Conservation (phyloP, 1,140 invertebrate species). For the Phymorhynchus buccinoides region DNA sequence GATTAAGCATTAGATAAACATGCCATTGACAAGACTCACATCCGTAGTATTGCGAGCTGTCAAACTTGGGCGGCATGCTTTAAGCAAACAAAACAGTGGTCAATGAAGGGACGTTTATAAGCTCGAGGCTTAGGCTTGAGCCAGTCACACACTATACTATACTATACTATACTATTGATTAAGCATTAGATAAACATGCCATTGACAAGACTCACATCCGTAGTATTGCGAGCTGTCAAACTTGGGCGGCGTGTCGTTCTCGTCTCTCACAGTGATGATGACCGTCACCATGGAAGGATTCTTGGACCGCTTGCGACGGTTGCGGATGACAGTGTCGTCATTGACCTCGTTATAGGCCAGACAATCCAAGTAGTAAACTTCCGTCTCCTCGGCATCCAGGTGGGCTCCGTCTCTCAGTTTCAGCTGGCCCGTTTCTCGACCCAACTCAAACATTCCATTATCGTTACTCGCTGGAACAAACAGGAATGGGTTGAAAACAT, state of each 20-base stretch:
- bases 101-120: no score
- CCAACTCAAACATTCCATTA: slow-evolving; percentile 47
- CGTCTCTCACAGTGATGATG: slow-evolving; percentile 52
- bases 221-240: slow-evolving; percentile 56
- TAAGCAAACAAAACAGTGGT: no score
- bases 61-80: slow-evolving; percentile 64
- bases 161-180: no score
- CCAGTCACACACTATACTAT: no score
- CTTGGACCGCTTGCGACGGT: slow-evolving; percentile 46
- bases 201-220: slow-evolving; percentile 60
- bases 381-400: slow-evolving; percentile 27
- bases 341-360: slow-evolving; percentile 62
- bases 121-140: no score
- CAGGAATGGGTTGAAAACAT: no score
- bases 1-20: no score
- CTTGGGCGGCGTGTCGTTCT: slow-evolving; percentile 62
- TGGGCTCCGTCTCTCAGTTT: not conserved
- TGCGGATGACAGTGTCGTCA: slow-evolving; percentile 60
- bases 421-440: slow-evolving; percentile 38
- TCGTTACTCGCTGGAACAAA: slow-evolving; percentile 60
- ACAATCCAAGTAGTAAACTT: slow-evolving; percentile 54
- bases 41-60: slow-evolving; percentile 53
- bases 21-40: slow-evolving; percentile 60
- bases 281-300: slow-evolving; percentile 60
- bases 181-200: no score